phyloP scores from a whole-genome alignment of 2,797 vertebrate genomes.

The Takifugu ocellatus region DNA sequence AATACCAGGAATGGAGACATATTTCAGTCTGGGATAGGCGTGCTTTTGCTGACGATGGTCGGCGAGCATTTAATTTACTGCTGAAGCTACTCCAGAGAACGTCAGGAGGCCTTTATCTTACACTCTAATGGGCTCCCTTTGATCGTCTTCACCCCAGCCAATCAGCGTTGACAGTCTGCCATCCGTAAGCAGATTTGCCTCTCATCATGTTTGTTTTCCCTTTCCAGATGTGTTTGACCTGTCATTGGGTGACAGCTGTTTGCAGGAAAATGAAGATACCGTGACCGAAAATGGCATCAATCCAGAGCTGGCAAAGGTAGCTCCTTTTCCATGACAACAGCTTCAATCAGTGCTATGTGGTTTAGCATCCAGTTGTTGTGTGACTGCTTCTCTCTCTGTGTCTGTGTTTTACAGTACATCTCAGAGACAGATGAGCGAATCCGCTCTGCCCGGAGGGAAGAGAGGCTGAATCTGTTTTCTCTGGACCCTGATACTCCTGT shows the following conservation, averaged over 20 bases:
- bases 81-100: conserved; percentile 30
- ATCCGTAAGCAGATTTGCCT: conserved; percentile 10
- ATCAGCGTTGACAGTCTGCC: conserved; percentile 8
- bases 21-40: conserved; percentile 39
- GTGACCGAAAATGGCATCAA: conserved; percentile 84
- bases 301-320: conserved; percentile 92
- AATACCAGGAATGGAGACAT: conserved; percentile 43
- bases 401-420: conserved; percentile 80
- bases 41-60: conserved; percentile 15
- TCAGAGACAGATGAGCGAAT: conserved; percentile 92
- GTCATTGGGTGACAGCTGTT: conserved; percentile 70
- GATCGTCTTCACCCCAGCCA: conserved; percentile 34
- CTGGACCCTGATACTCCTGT: conserved; percentile 93
- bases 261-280: conserved; percentile 81
- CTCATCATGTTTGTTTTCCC: conserved; percentile 46
- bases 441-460: conserved; percentile 81
- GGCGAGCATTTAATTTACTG: conserved; percentile 5
- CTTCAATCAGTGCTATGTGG: neutral
- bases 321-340: neutral
- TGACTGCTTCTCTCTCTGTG: conserved; percentile 1
- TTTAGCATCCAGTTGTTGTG: neutral
- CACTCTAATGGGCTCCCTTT: conserved; percentile 8
- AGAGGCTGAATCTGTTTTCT: conserved; percentile 92
- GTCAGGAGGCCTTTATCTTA: conserved; percentile 21
- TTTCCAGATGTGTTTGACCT: conserved; percentile 83